Base-by-base conservation (phyloP, 2,113 vertebrate genomes). In the Motacilla tschutschensis region DNA sequence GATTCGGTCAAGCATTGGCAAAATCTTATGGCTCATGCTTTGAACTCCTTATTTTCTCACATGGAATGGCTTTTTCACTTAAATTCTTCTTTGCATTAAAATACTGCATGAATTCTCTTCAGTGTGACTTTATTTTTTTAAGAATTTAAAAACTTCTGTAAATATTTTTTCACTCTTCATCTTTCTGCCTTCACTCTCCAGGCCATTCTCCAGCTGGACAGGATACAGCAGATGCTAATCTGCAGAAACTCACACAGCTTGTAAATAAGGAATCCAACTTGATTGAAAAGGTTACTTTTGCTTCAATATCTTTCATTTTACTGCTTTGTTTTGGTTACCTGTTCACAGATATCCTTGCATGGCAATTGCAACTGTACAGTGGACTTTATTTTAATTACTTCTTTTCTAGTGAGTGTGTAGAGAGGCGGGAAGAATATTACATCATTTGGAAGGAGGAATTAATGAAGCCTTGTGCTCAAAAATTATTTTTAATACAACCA, bases 231-330 rank as follows among this genome's bases (percentile, higher is more conserved):
- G 99, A 99, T 95, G 98, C 98, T 95, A 99, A 99, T 97, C 98
- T 99, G 57, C 98, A 98, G 98, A 99, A 99, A 98, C 98, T 99
- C 96, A 99, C 99, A 85, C 99, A 99, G 82, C 99, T 99, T 98
- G 99, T 99, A 98, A 99, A 99, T 98, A 99, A 99, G 98, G 99
- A 99, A 92, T 99, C 99, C 98, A 99, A 98, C 98, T 97, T 99
- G 95, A 99, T 99, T 97, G 99, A 99, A 97, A 99, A 99, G 99
- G 99, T 99, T 95, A 96, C 92, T 91, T 93, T 95, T 91, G 75
- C 83, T 96, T 97, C 95, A 90, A 70, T 96, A 63, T 93, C 86
- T 93, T 65, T 46, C 29, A 71, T 95, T 96, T 80, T 93, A 65
- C 54, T 65, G 78, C 81, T 70, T 92, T 50, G 25, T 95, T 95